These are phyloP conservation scores for Eumeta japonica DNA, from an alignment of 1,140 invertebrate species.

Conservation along the genomic window DNA sequence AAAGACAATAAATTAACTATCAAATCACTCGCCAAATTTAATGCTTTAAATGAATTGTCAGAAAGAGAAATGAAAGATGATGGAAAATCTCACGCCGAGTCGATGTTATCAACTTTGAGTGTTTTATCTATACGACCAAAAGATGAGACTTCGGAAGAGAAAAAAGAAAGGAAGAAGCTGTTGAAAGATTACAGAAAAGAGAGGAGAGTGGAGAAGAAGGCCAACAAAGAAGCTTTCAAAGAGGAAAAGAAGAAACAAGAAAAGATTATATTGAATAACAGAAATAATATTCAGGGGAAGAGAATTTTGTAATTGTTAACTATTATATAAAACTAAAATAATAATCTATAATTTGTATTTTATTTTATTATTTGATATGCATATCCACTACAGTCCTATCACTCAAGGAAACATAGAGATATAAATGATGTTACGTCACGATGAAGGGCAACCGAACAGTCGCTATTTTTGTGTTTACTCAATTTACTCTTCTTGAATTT, in stretches of 20 bases:
- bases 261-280: constrained; percentile 74
- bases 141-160: constrained; percentile 81
- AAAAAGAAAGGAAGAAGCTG: constrained; percentile 74
- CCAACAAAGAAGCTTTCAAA: constrained; percentile 83
- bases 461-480: too few species aligned
- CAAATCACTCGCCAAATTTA: constrained; percentile 67
- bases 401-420: too few species aligned
- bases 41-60: constrained; percentile 50
- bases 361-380: background rate
- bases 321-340: constrained; percentile 1
- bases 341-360: constrained; percentile 1
- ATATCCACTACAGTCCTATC: too few species aligned
- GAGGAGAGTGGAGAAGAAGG: constrained; percentile 83
- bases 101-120: constrained; percentile 68
- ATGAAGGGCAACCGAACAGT: too few species aligned
- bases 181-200: constrained; percentile 82
- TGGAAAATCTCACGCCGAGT: constrained; percentile 62
- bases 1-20: constrained; percentile 65
- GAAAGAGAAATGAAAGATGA: constrained; percentile 31
- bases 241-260: constrained; percentile 82
- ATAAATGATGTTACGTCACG: too few species aligned
- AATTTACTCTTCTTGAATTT: too few species aligned
- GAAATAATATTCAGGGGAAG: constrained; percentile 70
- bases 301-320: constrained; percentile 59
- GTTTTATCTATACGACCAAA: constrained; percentile 72